Evolutionary conservation across 1,140 invertebrate species (phyloP).

Genomic region (Liolophura sinensis): DNA sequence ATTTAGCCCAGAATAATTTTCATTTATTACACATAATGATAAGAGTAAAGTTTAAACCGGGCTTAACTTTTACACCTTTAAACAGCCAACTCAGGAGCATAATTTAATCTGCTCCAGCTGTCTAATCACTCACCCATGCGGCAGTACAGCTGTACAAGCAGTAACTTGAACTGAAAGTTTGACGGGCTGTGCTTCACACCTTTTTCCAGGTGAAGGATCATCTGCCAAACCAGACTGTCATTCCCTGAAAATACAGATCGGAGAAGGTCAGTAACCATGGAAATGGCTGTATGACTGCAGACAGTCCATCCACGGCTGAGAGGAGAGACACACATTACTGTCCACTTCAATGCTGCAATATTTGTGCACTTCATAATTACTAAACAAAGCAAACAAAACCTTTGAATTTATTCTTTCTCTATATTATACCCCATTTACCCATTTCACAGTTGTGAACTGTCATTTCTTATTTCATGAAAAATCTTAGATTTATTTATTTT

Average conservation of each 20-base stretch:
- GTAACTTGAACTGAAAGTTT: conserved; percentile 78
- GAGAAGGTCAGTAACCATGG: too few relatives aligned
- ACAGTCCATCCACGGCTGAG: too few relatives aligned
- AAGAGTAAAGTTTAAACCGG: neutral
- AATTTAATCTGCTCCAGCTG: neutral
- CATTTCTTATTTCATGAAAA: too few relatives aligned
- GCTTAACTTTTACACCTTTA: neutral
- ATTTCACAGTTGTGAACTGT: too few relatives aligned
- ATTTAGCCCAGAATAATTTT: conserved; percentile 1
- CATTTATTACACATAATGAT: neutral
- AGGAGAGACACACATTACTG: too few relatives aligned
- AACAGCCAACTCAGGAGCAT: neutral
- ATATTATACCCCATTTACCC: too few relatives aligned
- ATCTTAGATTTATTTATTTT: too few relatives aligned
- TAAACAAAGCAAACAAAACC: too few relatives aligned
- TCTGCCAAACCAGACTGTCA: conserved; percentile 67
- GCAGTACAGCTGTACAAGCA: conserved; percentile 75
- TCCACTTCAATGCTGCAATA: too few relatives aligned
- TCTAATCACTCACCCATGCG: conserved; percentile 65
- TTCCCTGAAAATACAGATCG: conserved; percentile 50
- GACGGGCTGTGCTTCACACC: conserved; percentile 72
- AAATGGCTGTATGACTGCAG: too few relatives aligned
- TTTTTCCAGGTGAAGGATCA: conserved; percentile 70
- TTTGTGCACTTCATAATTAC: too few relatives aligned
- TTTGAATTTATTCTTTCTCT: too few relatives aligned